These are phyloP conservation scores for Ricordea florida DNA, from an alignment of 92 coral and sea anemone genomes.

Conservation along the genomic window DNA sequence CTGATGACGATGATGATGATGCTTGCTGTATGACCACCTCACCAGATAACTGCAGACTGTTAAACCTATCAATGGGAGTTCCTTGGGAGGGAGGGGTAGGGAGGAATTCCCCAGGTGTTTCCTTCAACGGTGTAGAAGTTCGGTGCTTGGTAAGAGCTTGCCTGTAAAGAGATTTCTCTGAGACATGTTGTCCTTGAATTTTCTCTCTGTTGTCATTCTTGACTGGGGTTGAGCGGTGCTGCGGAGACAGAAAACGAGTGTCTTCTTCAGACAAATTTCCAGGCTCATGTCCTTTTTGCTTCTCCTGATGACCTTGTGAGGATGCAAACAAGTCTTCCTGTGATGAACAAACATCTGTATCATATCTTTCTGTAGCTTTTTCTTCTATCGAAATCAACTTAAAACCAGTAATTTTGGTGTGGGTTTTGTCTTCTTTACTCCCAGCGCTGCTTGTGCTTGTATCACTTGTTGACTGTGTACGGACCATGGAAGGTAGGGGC, in stretches of 20 bases:
- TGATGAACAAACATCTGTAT: constrained; percentile 50
- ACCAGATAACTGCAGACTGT: constrained; percentile 82
- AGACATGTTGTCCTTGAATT: not conserved
- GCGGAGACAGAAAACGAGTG: constrained; percentile 47
- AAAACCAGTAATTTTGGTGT: not conserved
- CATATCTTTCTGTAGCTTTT: constrained; percentile 28
- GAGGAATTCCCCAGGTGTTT: constrained; percentile 13
- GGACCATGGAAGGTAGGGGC: constrained; percentile 14
- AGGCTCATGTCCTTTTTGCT: not conserved
- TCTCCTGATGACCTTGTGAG: not conserved
- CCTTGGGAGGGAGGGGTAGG: constrained; percentile 62
- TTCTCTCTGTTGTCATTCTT: not conserved
- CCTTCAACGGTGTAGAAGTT: constrained; percentile 66
- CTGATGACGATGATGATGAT: constrained; percentile 56
- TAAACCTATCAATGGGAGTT: constrained; percentile 63
- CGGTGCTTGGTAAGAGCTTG: constrained; percentile 44
- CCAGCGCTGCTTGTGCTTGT: constrained; percentile 60
- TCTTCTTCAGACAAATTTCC: constrained; percentile 40
- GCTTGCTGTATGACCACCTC: constrained; percentile 37
- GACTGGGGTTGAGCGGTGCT: constrained; percentile 65
- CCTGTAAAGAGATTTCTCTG: constrained; percentile 31
- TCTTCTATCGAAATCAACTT: constrained; percentile 24
- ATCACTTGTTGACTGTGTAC: constrained; percentile 65
- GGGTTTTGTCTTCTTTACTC: constrained; percentile 34
- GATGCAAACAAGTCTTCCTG: constrained; percentile 74